phyloP scores from a whole-genome alignment of 2,797 vertebrate genomes.

The Sebastes nivosus region DNA sequence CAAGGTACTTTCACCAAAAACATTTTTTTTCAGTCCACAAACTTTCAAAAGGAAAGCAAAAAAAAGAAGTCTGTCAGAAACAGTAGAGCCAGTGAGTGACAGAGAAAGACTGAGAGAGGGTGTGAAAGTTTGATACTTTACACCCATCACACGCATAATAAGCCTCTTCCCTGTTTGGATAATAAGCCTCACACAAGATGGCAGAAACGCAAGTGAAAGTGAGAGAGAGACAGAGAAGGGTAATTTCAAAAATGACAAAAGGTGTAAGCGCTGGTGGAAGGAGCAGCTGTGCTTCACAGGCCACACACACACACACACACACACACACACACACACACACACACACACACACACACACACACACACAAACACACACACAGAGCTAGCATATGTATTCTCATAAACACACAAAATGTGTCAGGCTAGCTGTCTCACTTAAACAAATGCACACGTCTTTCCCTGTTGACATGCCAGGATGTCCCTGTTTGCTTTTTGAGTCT shows the following conservation, averaged over 20 bases:
- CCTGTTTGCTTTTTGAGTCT: constrained; percentile 14
- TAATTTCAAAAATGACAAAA: constrained; percentile 32
- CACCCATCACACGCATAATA: constrained; percentile 14
- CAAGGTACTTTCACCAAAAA: not conserved
- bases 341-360: not conserved
- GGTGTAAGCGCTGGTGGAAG: constrained; percentile 19
- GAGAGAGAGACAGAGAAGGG: not conserved
- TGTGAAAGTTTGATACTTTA: not conserved
- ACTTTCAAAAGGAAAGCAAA: not conserved
- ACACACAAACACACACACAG: not conserved
- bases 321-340: not conserved
- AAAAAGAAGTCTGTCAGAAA: not conserved
- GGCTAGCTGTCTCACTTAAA: not conserved
- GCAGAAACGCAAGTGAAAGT: constrained; percentile 28
- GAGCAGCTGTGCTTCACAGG: constrained; percentile 17
- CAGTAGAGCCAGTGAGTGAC: not conserved
- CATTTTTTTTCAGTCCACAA: not conserved
- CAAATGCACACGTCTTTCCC: constrained; percentile 10
- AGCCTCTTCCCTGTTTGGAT: constrained; percentile 10
- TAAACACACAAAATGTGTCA: not conserved
- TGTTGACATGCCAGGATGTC: constrained; percentile 36
- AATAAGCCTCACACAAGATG: constrained; percentile 16
- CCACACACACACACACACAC: not conserved
- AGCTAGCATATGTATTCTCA: not conserved
- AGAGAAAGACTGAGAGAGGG: not conserved